phyloP scores from a whole-genome alignment of 2,888 invertebrate species.

The Arctia plantaginis region DNA sequence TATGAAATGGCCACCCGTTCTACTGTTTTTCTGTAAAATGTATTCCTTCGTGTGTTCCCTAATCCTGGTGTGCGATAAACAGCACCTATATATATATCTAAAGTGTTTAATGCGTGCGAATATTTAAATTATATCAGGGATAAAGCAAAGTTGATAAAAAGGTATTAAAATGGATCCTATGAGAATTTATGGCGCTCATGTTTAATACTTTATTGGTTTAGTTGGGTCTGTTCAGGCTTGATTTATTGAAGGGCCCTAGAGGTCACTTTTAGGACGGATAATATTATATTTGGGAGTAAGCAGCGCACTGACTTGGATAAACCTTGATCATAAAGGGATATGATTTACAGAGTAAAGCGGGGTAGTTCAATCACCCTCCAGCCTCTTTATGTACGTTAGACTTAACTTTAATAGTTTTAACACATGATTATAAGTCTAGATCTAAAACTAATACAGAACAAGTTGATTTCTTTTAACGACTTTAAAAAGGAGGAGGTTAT shows the following conservation, averaged over 20 bases:
- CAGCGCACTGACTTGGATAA: constrained; percentile 1
- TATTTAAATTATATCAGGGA: background rate
- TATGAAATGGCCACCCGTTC: too few relatives aligned
- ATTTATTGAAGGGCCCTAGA: constrained; percentile 38
- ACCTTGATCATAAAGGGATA: background rate
- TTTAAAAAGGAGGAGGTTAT: too few relatives aligned
- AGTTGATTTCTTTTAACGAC: too few relatives aligned
- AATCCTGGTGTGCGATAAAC: background rate
- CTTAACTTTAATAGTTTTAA: background rate
- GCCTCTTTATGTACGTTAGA: background rate
- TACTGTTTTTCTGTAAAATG: too few relatives aligned
- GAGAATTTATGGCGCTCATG: constrained; percentile 17
- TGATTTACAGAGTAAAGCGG: background rate
- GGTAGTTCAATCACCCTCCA: background rate
- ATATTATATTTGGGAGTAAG: constrained; percentile 9
- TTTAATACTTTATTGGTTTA: constrained; percentile 29
- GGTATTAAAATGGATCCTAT: constrained; percentile 23
- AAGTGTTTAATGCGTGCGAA: constrained; percentile 3
- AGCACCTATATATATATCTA: background rate
- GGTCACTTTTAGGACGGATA: constrained; percentile 24
- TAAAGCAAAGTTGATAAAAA: constrained; percentile 20
- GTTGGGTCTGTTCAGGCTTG: constrained; percentile 36
- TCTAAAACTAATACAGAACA: background rate
- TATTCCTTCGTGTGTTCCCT: background rate
- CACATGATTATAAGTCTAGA: background rate